Base-by-base conservation (phyloP, 1,140 invertebrate genomes). In the Galendromus occidentalis region DNA sequence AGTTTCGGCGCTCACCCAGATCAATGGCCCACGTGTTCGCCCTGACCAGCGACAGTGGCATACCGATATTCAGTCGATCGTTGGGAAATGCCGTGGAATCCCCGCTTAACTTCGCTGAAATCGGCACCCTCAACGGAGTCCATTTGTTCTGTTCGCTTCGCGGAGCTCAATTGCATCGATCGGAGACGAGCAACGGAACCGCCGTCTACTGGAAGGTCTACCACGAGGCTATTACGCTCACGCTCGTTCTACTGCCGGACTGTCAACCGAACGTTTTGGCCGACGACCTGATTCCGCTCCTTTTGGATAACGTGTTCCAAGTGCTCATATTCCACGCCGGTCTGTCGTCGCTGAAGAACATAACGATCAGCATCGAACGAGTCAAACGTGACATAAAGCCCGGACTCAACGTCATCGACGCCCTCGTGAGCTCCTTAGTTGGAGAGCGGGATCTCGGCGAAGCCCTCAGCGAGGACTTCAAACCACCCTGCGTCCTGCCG, bases 51-150 rank as follows among this genome's bases (percentile, higher is more conserved):
- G 70, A 69, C 33, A 72, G 73, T n/a, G 73, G 73, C 17, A 69
- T 75, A n/a, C 73, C 74, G 6, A 44, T 75, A 18, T 74, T 73
- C 69, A 69, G 69, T 18, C 68, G 71, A 29, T 69, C 67, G 28
- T 69, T 70, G 33, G 72, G 70, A 22, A 71, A 73, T 64, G 64
- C 66, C 67, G 55, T 66, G 64, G 55, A 69, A 65, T 80, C 79
- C 25, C 71, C 88, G 85, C 76, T 88, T 67, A 83, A 85, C 6
- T 88, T 87, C 75, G 84, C 85, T 25, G 80, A 84, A 63, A 81
- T 86, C 66, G 86, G 85, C n/a, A 85, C 85, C 1, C 71, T 88
- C 22, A 87, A 87, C 79, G 86, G 85, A 6, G 82, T 88, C n/a
- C 85, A 87, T 69, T 85, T 88, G 81, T 88, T 86, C 76, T 80